Conservation (phyloP, 2,888 invertebrate species). For the Macrosiphum euphorbiae region DNA sequence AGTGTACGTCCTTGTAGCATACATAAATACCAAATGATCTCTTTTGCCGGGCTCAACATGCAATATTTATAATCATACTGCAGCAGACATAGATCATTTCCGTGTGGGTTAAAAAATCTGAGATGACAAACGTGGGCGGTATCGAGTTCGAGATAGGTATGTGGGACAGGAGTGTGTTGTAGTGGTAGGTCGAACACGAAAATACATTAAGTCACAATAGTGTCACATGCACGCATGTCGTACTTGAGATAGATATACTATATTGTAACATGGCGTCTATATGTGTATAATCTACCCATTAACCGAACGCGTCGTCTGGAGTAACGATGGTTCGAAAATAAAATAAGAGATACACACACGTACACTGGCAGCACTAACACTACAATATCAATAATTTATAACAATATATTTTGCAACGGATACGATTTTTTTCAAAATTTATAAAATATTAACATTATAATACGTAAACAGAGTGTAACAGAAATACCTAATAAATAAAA, state of each 20-base stretch:
- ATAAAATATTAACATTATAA: too few relatives aligned
- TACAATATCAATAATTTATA: too few relatives aligned
- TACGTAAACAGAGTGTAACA: too few relatives aligned
- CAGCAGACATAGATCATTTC: neutral
- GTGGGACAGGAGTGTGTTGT: neutral
- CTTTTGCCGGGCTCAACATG: neutral
- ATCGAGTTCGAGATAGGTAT: neutral
- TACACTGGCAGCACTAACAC: neutral
- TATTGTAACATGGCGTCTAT: too few relatives aligned
- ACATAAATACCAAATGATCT: neutral
- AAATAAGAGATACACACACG: neutral
- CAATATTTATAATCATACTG: neutral
- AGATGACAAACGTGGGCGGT: neutral
- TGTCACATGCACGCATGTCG: neutral
- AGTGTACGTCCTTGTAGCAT: neutral
- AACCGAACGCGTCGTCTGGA: neutral
- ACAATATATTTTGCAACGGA: too few relatives aligned
- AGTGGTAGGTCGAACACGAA: neutral
- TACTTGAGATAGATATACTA: neutral
- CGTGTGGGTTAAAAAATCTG: neutral
- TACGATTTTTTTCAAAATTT: too few relatives aligned
- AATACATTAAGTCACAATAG: neutral
- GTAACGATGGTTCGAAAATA: neutral
- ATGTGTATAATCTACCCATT: too few relatives aligned
- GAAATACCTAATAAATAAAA: too few relatives aligned